phyloP scores from a whole-genome alignment of 2,888 invertebrate species.

The Drosophila subquinaria region DNA sequence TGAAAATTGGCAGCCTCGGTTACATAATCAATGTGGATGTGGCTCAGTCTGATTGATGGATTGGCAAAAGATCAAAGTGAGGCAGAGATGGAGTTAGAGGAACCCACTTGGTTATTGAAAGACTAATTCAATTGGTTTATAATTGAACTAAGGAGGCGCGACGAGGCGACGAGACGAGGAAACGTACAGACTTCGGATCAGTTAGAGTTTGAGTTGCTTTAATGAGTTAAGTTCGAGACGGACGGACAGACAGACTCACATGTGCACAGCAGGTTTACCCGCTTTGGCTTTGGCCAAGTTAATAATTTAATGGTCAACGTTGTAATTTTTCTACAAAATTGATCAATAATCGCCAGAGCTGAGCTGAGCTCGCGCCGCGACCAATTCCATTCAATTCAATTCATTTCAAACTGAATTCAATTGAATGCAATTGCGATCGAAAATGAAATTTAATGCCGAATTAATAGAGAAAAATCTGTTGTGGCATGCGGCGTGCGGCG shows the following conservation, averaged over 20 bases:
- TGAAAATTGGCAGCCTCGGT: constrained; percentile 68
- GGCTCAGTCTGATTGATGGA: constrained; percentile 72
- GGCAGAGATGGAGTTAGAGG: constrained; percentile 23
- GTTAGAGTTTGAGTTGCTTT: constrained; percentile 54
- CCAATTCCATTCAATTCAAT: constrained; percentile 61
- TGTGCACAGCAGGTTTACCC: constrained; percentile 68
- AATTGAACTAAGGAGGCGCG: constrained; percentile 75
- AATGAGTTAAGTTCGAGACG: constrained; percentile 59
- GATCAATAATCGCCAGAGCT: constrained; percentile 57
- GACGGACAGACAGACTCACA: constrained; percentile 28
- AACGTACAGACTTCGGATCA: constrained; percentile 36
- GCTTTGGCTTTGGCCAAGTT: constrained; percentile 63
- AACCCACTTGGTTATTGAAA: constrained; percentile 52
- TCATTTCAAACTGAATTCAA: constrained; percentile 58
- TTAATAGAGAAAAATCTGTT: constrained; percentile 71
- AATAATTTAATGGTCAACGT: constrained; percentile 78
- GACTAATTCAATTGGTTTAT: constrained; percentile 78
- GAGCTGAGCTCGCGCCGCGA: constrained; percentile 35
- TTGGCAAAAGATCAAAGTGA: constrained; percentile 48
- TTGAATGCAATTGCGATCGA: constrained; percentile 69
- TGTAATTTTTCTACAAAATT: constrained; percentile 71
- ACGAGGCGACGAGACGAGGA: constrained; percentile 25
- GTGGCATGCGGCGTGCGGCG: constrained; percentile 55
- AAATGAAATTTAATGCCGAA: constrained; percentile 73
- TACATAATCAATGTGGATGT: constrained; percentile 58